These are phyloP conservation scores for Achatina immaculata DNA, from an alignment of 1,140 invertebrate species.

Conservation along the genomic window DNA sequence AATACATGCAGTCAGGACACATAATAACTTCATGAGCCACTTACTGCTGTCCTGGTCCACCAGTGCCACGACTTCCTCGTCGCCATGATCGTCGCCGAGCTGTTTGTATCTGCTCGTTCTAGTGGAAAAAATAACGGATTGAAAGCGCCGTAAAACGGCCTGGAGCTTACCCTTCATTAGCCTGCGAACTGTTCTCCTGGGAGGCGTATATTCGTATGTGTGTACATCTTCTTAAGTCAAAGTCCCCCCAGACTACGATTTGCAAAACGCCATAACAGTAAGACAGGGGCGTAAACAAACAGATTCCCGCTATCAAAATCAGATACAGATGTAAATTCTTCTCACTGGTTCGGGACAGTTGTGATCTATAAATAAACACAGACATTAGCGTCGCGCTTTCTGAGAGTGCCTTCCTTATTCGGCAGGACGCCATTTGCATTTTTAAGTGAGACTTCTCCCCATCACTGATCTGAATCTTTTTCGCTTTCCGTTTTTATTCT, in stretches of 20 bases:
- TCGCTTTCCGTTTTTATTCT: no score
- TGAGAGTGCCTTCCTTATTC: not conserved
- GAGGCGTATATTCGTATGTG: not conserved
- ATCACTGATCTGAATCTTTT: constrained; percentile 13
- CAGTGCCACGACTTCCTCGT: no score
- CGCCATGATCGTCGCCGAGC: no score
- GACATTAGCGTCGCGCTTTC: constrained; percentile 28
- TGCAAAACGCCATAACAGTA: not conserved
- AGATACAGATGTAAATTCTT: constrained; percentile 36
- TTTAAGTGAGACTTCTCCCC: constrained; percentile 28
- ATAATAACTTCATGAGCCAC: no score
- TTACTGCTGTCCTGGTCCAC: no score
- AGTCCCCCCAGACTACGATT: not conserved
- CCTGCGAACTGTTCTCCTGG: no score
- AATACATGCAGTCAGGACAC: no score
- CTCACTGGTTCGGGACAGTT: not conserved
- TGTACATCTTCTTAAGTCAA: not conserved
- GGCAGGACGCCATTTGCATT: constrained; percentile 25
- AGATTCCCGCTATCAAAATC: constrained; percentile 30
- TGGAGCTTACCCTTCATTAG: no score
- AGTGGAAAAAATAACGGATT: no score
- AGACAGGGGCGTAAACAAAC: constrained; percentile 28
- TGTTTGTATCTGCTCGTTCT: no score
- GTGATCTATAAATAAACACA: constrained; percentile 39
- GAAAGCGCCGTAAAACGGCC: no score